Conservation (phyloP, 2,797 vertebrate genomes). For the Ispidina lecontei region DNA sequence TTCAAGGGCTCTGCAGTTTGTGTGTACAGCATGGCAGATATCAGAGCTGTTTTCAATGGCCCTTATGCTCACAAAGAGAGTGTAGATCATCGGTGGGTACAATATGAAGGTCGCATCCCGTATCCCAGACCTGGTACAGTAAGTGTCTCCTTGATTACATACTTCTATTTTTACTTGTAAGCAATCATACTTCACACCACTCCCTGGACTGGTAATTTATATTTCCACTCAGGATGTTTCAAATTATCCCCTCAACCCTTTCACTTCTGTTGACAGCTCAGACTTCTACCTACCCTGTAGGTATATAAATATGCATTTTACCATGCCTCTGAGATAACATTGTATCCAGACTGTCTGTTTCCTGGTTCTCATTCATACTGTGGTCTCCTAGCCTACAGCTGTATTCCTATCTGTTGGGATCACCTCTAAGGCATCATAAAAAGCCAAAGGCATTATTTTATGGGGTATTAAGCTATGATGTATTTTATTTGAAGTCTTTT, state of each 20-base stretch:
- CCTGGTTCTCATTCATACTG: slow-evolving; percentile 4
- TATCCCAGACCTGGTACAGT: slow-evolving; percentile 97
- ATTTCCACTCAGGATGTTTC: slow-evolving; percentile 37
- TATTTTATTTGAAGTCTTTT: background rate
- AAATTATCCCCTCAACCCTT: slow-evolving; percentile 22
- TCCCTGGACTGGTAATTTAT: background rate
- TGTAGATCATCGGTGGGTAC: slow-evolving; percentile 93
- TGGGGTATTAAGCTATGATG: background rate
- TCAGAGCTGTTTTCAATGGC: slow-evolving; percentile 93
- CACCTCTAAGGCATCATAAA: background rate
- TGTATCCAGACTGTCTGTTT: slow-evolving; percentile 15
- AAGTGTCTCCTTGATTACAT: slow-evolving; percentile 58
- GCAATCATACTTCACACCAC: background rate
- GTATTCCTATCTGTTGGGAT: background rate
- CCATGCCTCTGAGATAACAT: slow-evolving; percentile 33
- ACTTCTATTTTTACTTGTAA: background rate
- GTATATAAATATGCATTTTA: slow-evolving; percentile 32
- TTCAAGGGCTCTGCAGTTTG: slow-evolving; percentile 98
- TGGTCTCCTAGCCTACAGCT: background rate
- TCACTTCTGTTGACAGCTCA: slow-evolving; percentile 12
- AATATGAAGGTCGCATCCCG: slow-evolving; percentile 93
- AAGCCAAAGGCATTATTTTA: background rate
- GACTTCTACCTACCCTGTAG: background rate
- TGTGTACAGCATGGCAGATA: slow-evolving; percentile 95
- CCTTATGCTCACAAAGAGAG: slow-evolving; percentile 98